These are phyloP conservation scores for Numida meleagris DNA, from an alignment of 2,113 vertebrate genomes.

Conservation along the genomic window DNA sequence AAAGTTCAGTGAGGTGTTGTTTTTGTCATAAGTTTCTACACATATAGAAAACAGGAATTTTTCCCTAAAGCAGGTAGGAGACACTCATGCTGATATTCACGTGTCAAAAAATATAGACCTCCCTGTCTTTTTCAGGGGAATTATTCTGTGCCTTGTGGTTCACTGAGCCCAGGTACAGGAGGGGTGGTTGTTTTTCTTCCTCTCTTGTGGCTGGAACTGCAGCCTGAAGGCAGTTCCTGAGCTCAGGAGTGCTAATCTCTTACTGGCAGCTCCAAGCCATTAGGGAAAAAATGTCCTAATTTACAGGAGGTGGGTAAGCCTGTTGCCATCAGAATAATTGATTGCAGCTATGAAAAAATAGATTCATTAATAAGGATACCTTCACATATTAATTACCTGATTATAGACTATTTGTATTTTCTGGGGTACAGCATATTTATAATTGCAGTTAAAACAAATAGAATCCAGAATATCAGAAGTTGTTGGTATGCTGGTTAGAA, in stretches of 20 bases:
- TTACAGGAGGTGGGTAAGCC: neutral
- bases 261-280: slow-evolving; percentile 33
- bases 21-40: neutral
- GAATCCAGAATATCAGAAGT: neutral
- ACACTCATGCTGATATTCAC: neutral
- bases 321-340: slow-evolving; percentile 42
- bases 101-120: neutral
- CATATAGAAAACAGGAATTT: neutral
- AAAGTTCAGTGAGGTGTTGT: neutral
- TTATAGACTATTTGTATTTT: slow-evolving; percentile 50
- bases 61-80: neutral
- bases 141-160: neutral
- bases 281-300: slow-evolving; percentile 56
- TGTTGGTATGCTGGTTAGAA: neutral
- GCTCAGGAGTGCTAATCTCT: slow-evolving; percentile 22
- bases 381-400: slow-evolving; percentile 16
- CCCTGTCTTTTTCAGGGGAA: neutral
- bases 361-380: slow-evolving; percentile 13
- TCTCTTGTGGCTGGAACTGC: neutral
- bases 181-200: neutral
- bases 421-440: neutral
- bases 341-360: slow-evolving; percentile 23
- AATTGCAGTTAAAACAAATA: slow-evolving; percentile 33
- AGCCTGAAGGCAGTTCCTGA: slow-evolving; percentile 21
- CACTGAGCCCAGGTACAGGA: neutral